phyloP scores from a whole-genome alignment of 1,140 invertebrate species.

The Plectrocnemia conspersa region DNA sequence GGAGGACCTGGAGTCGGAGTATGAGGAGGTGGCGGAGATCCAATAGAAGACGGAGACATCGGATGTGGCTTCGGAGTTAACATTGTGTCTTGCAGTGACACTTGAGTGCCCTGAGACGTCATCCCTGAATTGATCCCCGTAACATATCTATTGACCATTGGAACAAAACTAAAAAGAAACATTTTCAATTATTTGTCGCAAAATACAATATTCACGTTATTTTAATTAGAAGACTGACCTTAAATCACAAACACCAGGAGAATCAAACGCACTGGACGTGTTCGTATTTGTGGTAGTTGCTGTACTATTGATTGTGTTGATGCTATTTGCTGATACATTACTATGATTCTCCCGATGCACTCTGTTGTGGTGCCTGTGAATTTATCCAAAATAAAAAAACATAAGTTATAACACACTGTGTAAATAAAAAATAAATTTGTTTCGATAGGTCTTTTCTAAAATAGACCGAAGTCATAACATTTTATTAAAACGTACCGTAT shows the following conservation, averaged over 20 bases:
- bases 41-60: conserved; percentile 50
- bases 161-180: conserved; percentile 48
- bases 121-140: conserved; percentile 34
- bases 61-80: conserved; percentile 40
- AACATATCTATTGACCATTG: conserved; percentile 49
- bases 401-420: background rate
- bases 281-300: conserved; percentile 45
- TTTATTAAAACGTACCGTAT: conserved; percentile 51
- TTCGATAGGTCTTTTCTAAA: background rate
- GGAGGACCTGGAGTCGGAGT: conserved; percentile 47
- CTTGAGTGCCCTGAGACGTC: conserved; percentile 51
- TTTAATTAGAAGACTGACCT: conserved; percentile 38
- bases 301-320: conserved; percentile 46
- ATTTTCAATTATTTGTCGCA: background rate
- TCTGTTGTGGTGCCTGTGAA: conserved; percentile 59
- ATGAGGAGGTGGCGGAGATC: conserved; percentile 48
- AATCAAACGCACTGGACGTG: conserved; percentile 45
- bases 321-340: conserved; percentile 50
- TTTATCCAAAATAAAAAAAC: conserved; percentile 2
- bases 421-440: background rate
- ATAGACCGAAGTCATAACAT: background rate
- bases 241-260: conserved; percentile 49
- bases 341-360: conserved; percentile 60
- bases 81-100: conserved; percentile 47
- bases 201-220: background rate